These are phyloP conservation scores for Nycticryphes semicollaris DNA, from an alignment of 2,113 vertebrate genomes.

Conservation along the genomic window DNA sequence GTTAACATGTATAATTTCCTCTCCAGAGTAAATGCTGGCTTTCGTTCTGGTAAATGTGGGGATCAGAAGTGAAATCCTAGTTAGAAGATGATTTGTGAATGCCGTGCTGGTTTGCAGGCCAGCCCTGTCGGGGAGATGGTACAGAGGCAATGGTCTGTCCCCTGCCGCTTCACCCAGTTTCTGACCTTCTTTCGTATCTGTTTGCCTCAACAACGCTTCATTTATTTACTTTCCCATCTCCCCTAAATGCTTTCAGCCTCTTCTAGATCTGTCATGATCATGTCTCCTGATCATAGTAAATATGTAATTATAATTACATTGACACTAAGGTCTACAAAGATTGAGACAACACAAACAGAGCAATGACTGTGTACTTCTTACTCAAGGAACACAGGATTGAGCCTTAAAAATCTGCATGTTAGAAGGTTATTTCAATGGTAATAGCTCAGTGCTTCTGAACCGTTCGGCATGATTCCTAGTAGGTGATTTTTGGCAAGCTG, in stretches of 20 bases:
- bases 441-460: neutral
- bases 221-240: neutral
- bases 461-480: neutral
- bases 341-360: neutral
- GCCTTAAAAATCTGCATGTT: neutral
- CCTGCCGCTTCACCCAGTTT: neutral
- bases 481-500: neutral
- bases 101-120: neutral
- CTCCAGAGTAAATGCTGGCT: neutral
- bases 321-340: neutral
- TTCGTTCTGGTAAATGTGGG: neutral
- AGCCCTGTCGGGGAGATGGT: accelerated
- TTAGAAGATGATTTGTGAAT: neutral
- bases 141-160: neutral
- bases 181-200: neutral
- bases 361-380: neutral
- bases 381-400: neutral
- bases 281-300: neutral
- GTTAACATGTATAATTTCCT: neutral
- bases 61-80: neutral
- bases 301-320: neutral
- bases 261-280: neutral
- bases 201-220: neutral
- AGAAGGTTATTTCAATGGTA: neutral
- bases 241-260: neutral